phyloP scores from a whole-genome alignment of 2,113 vertebrate genomes.

The Sardina pilchardus region DNA sequence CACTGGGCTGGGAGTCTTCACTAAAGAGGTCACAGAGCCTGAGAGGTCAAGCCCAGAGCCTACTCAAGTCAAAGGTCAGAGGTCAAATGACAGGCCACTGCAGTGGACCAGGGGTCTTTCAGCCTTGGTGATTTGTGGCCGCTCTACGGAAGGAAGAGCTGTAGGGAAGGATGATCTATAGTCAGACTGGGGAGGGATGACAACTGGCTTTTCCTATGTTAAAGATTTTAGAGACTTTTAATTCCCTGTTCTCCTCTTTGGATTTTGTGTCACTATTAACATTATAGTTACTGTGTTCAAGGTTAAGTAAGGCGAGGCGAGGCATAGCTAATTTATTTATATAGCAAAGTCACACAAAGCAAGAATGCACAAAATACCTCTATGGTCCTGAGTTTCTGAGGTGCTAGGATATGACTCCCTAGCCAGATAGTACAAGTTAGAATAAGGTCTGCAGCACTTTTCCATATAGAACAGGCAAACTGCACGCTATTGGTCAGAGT shows the following conservation, averaged over 20 bases:
- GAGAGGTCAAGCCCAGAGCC: neutral
- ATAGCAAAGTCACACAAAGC: no score
- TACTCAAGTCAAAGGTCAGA: neutral
- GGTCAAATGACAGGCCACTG: neutral
- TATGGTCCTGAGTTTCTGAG: neutral
- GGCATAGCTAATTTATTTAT: no score
- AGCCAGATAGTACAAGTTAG: neutral
- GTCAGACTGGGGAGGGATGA: neutral
- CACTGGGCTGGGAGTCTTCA: neutral
- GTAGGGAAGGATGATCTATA: neutral
- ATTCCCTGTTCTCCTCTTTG: no score
- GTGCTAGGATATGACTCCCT: neutral
- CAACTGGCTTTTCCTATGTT: neutral
- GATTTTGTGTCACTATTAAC: no score
- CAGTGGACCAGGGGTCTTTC: neutral
- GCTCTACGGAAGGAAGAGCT: neutral
- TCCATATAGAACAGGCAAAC: neutral
- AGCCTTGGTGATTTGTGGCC: neutral
- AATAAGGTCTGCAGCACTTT: constrained; percentile 1
- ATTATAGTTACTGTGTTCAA: no score
- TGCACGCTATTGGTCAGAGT: neutral
- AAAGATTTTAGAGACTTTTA: no score
- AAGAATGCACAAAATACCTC: no score
- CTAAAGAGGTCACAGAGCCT: neutral
- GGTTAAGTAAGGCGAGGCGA: no score